These are phyloP conservation scores for Clamator glandarius DNA, from an alignment of 2,797 vertebrate species.

Conservation along the genomic window DNA sequence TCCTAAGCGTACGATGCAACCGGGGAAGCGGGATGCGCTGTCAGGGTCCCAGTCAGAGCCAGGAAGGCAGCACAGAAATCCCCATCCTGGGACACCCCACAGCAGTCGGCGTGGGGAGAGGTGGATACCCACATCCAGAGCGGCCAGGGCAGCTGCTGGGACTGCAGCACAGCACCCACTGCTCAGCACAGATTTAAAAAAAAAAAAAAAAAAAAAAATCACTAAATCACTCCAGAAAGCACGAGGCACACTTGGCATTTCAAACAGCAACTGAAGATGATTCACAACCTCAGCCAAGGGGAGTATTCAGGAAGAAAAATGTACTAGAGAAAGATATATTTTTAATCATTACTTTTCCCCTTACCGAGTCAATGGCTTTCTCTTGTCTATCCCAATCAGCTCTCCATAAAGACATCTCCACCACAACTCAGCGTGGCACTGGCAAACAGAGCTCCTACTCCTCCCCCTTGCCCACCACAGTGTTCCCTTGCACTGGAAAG, in stretches of 20 bases:
- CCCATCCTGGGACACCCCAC: fast-evolving
- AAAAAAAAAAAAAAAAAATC: not conserved
- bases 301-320: not conserved
- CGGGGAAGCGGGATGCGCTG: fast-evolving
- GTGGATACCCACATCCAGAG: too few relatives aligned
- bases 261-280: not conserved
- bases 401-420: fast-evolving
- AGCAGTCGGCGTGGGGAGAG: fast-evolving
- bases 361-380: not conserved
- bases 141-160: fast-evolving
- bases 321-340: fast-evolving
- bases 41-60: fast-evolving
- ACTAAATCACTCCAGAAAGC: not conserved
- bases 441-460: not conserved
- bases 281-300: constrained; percentile 20
- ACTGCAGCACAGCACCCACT: not conserved
- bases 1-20: fast-evolving
- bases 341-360: not conserved
- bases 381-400: fast-evolving
- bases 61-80: not conserved
- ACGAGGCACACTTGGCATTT: not conserved
- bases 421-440: not conserved
- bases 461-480: not conserved
- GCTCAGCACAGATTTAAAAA: not conserved
- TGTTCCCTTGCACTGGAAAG: not conserved